Percentiles rank a stretch among this genome's conserved stretches.
These are phyloP conservation scores for Didymodactylos carnosus DNA, from an alignment of 2,888 invertebrate species.

Conservation along the genomic window DNA sequence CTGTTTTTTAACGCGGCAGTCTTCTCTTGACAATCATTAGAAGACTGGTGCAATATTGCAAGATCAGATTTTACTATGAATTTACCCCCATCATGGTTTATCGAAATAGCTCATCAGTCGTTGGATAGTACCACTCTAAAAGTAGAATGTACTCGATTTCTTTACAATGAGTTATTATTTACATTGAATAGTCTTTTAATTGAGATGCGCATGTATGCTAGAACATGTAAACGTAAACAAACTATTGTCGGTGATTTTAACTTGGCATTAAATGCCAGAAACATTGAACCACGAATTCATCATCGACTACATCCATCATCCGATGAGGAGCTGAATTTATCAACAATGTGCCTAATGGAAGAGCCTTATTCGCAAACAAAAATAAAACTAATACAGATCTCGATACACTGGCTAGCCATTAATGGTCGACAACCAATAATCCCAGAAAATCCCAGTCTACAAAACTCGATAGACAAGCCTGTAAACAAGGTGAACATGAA, in stretches of 20 bases:
- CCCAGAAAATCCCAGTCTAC: conserved; percentile 90
- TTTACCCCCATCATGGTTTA: no score
- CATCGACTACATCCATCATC: background rate
- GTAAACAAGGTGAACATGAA: background rate
- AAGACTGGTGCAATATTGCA: no score
- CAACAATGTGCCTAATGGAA: no score
- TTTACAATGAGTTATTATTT: background rate
- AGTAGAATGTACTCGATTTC: background rate
- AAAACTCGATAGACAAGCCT: conserved; percentile 48
- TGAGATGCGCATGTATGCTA: background rate
- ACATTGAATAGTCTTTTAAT: background rate
- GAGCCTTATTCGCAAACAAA: no score
- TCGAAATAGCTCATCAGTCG: no score
- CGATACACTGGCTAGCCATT: conserved; percentile 82
- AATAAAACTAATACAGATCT: conserved; percentile 9
- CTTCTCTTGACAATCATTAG: no score
- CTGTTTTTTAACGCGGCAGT: no score
- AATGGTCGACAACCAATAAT: conserved; percentile 91
- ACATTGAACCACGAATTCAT: background rate
- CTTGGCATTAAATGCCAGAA: background rate
- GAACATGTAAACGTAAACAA: background rate
- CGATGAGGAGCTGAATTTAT: no score
- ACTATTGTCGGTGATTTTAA: background rate
- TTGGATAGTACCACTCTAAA: no score
- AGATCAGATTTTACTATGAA: no score